Evolutionary conservation across 2,888 invertebrate genomes (phyloP).

Genomic region (Calephelis perditalis): DNA sequence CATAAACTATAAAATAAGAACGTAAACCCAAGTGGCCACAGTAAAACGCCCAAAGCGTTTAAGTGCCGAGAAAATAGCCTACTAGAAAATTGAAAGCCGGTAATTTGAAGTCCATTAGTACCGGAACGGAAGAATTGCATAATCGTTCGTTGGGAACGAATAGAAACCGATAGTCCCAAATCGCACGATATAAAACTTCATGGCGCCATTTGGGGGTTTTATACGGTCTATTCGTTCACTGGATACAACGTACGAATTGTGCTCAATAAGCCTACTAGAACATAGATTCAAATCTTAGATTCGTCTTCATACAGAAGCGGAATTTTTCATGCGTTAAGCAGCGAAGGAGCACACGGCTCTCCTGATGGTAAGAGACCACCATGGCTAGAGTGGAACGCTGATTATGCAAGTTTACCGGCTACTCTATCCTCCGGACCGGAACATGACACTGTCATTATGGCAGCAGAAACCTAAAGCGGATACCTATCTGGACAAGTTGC

Average conservation of each 20-base stretch:
- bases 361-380: too few species aligned
- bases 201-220: slow-evolving; percentile 1
- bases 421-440: too few species aligned
- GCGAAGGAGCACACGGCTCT: too few species aligned
- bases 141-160: slow-evolving; percentile 39
- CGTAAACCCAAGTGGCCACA: not conserved
- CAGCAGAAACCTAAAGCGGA: too few species aligned
- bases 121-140: slow-evolving; percentile 41
- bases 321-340: too few species aligned
- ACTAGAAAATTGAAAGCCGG: slow-evolving; percentile 31
- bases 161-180: slow-evolving; percentile 18
- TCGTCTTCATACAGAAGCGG: too few species aligned
- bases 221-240: not conserved
- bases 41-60: slow-evolving; percentile 17
- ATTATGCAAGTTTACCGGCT: too few species aligned
- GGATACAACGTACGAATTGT: not conserved
- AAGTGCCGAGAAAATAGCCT: slow-evolving; percentile 41
- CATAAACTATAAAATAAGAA: too few species aligned
- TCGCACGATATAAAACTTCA: slow-evolving; percentile 5
- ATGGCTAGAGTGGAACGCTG: too few species aligned
- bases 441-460: too few species aligned
- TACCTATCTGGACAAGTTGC: too few species aligned
- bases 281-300: not conserved
- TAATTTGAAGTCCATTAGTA: slow-evolving; percentile 45
- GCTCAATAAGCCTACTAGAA: not conserved